phyloP scores from a whole-genome alignment of 2,113 vertebrate species.

The Tragulus kanchil region DNA sequence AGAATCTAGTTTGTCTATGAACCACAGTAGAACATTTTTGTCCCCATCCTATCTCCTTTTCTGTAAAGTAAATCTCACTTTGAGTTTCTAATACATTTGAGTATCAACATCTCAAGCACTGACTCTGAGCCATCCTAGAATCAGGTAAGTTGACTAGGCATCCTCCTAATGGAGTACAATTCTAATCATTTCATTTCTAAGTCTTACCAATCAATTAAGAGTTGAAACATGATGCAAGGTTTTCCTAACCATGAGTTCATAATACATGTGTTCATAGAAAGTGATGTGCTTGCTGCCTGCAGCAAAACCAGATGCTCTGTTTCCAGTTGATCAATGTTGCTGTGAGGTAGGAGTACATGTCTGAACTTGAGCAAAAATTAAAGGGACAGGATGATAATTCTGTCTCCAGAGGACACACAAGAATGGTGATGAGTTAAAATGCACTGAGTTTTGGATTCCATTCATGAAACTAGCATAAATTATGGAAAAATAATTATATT shows the following conservation, averaged over 20 bases:
- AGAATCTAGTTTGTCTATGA: not conserved
- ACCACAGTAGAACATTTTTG: not conserved
- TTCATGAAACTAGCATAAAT: not conserved
- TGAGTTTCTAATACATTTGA: not conserved
- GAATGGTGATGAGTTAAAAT: not conserved
- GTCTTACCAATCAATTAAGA: not conserved
- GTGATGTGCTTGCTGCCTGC: not conserved
- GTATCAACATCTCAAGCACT: not conserved
- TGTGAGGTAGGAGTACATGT: not conserved
- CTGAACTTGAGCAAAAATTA: conserved; percentile 46
- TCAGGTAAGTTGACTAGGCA: not conserved
- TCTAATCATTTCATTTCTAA: conserved; percentile 2
- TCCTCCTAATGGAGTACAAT: not conserved
- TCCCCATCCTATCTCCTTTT: not conserved
- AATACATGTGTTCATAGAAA: not conserved
- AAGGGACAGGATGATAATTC: not conserved
- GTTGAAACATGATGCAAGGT: not conserved
- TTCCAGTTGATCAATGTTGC: not conserved
- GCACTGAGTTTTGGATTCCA: not conserved
- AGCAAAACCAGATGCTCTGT: conserved; percentile 39
- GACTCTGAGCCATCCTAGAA: not conserved
- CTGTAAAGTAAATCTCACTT: not conserved
- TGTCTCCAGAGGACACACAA: not conserved
- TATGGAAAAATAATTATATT: not conserved
- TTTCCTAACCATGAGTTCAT: conserved; percentile 67